phyloP scores from a whole-genome alignment of 2,797 vertebrate genomes.

The Propithecus deckenii region DNA sequence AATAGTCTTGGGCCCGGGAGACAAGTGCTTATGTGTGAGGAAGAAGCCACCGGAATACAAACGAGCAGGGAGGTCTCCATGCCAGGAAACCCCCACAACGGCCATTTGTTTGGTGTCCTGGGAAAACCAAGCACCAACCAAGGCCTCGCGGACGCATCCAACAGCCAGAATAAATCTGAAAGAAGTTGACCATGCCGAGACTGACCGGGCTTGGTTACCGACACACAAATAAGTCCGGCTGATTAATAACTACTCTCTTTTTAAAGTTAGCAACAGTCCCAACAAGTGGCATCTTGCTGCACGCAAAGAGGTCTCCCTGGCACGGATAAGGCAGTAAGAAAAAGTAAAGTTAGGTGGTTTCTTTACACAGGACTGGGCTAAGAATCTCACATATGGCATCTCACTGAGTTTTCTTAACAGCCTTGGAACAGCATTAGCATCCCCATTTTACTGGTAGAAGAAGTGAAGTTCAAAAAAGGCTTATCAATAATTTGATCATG shows the following conservation, averaged over 20 bases:
- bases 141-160: conserved; percentile 57
- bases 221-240: neutral
- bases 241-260: neutral
- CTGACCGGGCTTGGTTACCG: neutral
- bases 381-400: neutral
- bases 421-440: neutral
- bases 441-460: neutral
- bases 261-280: neutral
- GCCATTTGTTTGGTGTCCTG: conserved; percentile 73
- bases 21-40: conserved; percentile 73
- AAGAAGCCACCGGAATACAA: conserved; percentile 66
- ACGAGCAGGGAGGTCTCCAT: conserved; percentile 18
- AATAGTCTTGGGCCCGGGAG: neutral
- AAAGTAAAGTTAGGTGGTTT: neutral
- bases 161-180: conserved; percentile 45
- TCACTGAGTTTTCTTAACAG: neutral
- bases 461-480: neutral
- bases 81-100: conserved; percentile 77
- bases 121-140: conserved; percentile 61
- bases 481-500: neutral
- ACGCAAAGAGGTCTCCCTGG: rapidly evolving
- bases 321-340: neutral
- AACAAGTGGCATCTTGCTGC: neutral
- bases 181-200: neutral
- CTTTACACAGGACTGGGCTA: neutral